A percentile compares a stretch with the other conserved stretches of the same genome.
These are phyloP conservation scores for Notarius quadriscutis DNA, from an alignment of 2,113 vertebrate species.

Conservation along the genomic window DNA sequence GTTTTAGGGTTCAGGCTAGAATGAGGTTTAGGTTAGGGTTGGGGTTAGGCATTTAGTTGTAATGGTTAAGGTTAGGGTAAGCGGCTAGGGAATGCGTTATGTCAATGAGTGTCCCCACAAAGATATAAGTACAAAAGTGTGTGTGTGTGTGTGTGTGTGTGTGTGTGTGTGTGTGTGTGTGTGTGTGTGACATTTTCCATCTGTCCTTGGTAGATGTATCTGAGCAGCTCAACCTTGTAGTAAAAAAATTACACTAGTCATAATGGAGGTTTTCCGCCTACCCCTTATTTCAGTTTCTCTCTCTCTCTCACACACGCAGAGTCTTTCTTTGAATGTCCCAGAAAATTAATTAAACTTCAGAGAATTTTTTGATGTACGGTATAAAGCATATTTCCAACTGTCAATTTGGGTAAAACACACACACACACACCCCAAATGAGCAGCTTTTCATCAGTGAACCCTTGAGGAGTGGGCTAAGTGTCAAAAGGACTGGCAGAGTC, in stretches of 20 bases:
- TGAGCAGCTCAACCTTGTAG: conserved; percentile 34
- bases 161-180: not conserved
- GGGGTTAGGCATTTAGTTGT: too few relatives aligned
- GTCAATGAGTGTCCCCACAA: not conserved
- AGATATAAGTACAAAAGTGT: not conserved
- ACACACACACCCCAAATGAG: conserved; percentile 16
- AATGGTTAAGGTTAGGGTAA: too few relatives aligned
- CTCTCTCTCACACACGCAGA: not conserved
- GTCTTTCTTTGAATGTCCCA: not conserved
- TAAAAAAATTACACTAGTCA: conserved; percentile 4
- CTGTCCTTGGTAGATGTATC: conserved; percentile 33
- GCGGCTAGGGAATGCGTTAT: too few relatives aligned
- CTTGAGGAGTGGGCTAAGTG: conserved; percentile 30
- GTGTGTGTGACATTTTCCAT: too few relatives aligned
- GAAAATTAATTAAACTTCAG: not conserved
- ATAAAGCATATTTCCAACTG: not conserved
- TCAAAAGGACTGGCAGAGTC: conserved; percentile 45
- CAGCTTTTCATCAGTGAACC: conserved; percentile 29
- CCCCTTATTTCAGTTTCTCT: not conserved
- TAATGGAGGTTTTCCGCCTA: not conserved
- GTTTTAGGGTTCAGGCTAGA: too few relatives aligned
- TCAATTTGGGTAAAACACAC: not conserved
- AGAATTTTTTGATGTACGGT: not conserved
- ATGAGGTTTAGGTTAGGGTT: too few relatives aligned
- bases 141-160: not conserved